These are phyloP conservation scores for Bugulina stolonifera DNA, from an alignment of 2,888 invertebrate genomes.

Conservation along the genomic window DNA sequence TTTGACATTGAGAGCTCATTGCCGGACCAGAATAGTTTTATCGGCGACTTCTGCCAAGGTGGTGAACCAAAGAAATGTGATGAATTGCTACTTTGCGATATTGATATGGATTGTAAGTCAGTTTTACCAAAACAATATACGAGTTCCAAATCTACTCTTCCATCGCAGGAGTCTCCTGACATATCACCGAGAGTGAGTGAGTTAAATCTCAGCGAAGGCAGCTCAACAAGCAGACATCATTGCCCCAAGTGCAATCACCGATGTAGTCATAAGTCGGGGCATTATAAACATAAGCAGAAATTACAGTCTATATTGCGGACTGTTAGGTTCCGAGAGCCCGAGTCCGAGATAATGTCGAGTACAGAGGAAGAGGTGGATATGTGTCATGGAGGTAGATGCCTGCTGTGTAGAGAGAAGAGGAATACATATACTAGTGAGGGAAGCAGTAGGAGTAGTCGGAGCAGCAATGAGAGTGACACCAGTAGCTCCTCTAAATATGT, in stretches of 20 bases:
- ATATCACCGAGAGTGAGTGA: slow-evolving; percentile 26
- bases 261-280: not conserved
- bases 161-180: not conserved
- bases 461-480: not conserved
- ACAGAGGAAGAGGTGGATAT: not conserved
- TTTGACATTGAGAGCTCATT: slow-evolving; percentile 17
- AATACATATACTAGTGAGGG: not conserved
- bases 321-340: not conserved
- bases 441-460: not conserved
- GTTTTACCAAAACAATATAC: not conserved
- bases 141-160: slow-evolving; percentile 16
- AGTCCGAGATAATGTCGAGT: not conserved
- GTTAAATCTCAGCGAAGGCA: not conserved
- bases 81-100: not conserved
- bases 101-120: not conserved
- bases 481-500: not conserved
- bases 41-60: slow-evolving; percentile 12
- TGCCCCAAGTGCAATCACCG: not conserved
- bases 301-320: not conserved
- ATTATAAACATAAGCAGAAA: not conserved
- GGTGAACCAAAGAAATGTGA: not conserved
- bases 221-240: not conserved
- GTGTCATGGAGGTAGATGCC: not conserved
- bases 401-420: not conserved
- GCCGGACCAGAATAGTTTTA: slow-evolving; percentile 1